phyloP scores from a whole-genome alignment of 2,113 vertebrate genomes.

The Myotis lucifugus region DNA sequence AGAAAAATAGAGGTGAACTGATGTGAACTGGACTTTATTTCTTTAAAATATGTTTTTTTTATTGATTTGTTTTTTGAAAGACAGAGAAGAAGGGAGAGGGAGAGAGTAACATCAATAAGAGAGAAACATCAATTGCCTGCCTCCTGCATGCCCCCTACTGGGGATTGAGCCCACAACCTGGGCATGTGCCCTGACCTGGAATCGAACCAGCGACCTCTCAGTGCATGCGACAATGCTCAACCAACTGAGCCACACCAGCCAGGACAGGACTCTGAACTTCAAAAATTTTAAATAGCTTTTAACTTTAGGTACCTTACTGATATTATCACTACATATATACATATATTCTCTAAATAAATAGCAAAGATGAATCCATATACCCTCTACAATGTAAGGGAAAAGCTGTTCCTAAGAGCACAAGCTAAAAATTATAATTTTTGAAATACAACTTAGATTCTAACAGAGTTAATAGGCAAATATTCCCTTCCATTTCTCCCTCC shows the following conservation, averaged over 20 bases:
- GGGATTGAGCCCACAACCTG: no score
- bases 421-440: not conserved
- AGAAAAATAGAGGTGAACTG: not conserved
- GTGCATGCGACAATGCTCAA: no score
- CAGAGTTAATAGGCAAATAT: not conserved
- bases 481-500: not conserved
- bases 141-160: no score
- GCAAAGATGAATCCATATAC: not conserved
- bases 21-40: not conserved
- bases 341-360: constrained; percentile 28
- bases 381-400: not conserved
- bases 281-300: not conserved
- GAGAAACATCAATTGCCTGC: no score
- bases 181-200: no score
- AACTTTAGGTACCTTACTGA: not conserved
- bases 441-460: constrained; percentile 27
- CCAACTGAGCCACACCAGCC: no score
- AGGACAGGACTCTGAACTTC: not conserved
- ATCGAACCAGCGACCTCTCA: no score
- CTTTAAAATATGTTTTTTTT: no score
- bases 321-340: not conserved
- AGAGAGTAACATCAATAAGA: no score
- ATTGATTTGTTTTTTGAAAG: no score
- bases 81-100: no score
- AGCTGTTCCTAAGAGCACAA: not conserved